A percentile compares a stretch with the other conserved stretches of the same genome.
These are phyloP conservation scores for Myripristis murdjan DNA, from an alignment of 2,797 vertebrate species.

Conservation along the genomic window DNA sequence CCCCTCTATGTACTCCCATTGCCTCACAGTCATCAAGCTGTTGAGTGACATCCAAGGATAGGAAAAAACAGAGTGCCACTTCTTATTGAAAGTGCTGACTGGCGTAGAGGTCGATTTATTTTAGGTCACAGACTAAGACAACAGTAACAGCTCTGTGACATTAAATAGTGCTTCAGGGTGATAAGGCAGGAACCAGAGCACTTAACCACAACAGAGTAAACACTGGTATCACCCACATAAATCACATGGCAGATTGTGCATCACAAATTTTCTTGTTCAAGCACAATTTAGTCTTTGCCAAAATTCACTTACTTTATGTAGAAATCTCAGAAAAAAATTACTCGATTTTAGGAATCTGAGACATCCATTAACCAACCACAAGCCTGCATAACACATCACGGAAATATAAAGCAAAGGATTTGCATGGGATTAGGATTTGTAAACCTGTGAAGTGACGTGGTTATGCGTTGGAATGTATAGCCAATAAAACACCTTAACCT, in stretches of 20 bases:
- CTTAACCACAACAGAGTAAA: constrained; percentile 27
- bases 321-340: background rate
- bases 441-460: no score
- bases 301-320: background rate
- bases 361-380: background rate
- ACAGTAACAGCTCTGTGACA: constrained; percentile 5
- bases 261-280: background rate
- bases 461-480: background rate
- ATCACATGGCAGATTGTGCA: background rate
- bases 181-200: constrained; percentile 37
- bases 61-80: constrained; percentile 15
- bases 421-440: no score
- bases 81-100: background rate
- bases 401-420: background rate
- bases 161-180: constrained; percentile 8
- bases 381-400: background rate
- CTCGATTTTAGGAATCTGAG: background rate
- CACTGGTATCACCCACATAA: constrained; percentile 31
- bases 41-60: constrained; percentile 42
- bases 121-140: background rate
- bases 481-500: constrained; percentile 16
- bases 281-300: background rate
- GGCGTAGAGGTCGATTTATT: background rate
- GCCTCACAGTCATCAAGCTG: background rate
- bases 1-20: no score